phyloP scores from a whole-genome alignment of 1,140 invertebrate genomes.

The Pseudomyrmex dendroicus region DNA sequence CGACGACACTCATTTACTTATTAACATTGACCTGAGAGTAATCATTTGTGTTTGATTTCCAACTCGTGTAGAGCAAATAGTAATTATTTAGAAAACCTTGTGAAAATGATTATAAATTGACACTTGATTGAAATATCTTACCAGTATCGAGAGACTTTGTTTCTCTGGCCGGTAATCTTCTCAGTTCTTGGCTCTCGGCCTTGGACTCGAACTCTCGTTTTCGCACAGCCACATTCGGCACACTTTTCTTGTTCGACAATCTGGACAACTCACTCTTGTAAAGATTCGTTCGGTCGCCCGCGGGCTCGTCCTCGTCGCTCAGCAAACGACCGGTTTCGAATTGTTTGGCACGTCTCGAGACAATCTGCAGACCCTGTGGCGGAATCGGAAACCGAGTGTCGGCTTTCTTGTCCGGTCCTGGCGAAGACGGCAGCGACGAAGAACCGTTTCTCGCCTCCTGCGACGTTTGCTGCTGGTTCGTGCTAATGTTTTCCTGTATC shows the following conservation, averaged over 20 bases:
- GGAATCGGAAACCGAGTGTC: slow-evolving; percentile 86
- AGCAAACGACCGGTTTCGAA: slow-evolving; percentile 88
- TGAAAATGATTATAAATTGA: no score
- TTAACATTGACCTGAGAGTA: slow-evolving; percentile 6
- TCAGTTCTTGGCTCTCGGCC: slow-evolving; percentile 79
- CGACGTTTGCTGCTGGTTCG: slow-evolving; percentile 79
- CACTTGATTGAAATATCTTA: slow-evolving; percentile 47
- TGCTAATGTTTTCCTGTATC: slow-evolving; percentile 87
- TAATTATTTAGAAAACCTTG: no score
- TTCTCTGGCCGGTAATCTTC: slow-evolving; percentile 66
- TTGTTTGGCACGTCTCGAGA: slow-evolving; percentile 90
- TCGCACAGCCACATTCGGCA: slow-evolving; percentile 90
- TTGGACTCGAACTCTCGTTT: slow-evolving; percentile 91
- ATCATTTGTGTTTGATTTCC: slow-evolving; percentile 4
- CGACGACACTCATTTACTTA: slow-evolving; percentile 67
- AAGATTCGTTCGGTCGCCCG: slow-evolving; percentile 88
- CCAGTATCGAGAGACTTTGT: slow-evolving; percentile 81
- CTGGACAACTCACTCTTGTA: slow-evolving; percentile 91
- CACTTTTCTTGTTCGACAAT: slow-evolving; percentile 88
- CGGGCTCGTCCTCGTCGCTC: slow-evolving; percentile 86
- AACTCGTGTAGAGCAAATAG: no score
- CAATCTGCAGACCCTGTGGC: slow-evolving; percentile 87
- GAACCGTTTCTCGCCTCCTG: slow-evolving; percentile 78
- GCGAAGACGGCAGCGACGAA: slow-evolving; percentile 80
- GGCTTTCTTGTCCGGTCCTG: slow-evolving; percentile 79